Evolutionary conservation across 2,797 vertebrate species (phyloP).

Genomic region (Anguilla pacifica): DNA sequence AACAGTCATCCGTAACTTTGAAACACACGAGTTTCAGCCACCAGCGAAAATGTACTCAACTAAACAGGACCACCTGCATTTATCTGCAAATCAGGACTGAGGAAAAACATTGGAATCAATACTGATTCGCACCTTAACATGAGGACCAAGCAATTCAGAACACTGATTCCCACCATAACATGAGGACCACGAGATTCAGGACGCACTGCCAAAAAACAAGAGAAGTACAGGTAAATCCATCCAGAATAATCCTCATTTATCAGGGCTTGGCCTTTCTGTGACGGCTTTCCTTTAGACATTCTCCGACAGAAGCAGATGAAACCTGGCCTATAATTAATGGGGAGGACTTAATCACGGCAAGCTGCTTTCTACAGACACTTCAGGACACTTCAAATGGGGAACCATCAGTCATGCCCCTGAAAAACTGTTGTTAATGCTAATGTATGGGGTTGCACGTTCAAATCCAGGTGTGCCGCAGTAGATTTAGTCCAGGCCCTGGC

Average conservation of each 20-base stretch:
- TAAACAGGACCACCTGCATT: not conserved
- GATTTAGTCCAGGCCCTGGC: too few relatives aligned
- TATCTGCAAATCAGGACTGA: not conserved
- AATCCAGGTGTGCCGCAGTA: not conserved
- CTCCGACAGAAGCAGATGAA: slow-evolving; percentile 13
- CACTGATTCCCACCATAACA: not conserved
- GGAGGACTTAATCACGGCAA: slow-evolving; percentile 37
- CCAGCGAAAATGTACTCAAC: too few relatives aligned
- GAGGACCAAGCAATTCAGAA: not conserved
- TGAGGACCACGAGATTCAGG: not conserved
- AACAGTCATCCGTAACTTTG: not conserved
- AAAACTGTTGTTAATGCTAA: not conserved
- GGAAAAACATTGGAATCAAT: not conserved
- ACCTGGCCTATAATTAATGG: slow-evolving; percentile 36
- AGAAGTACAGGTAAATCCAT: not conserved
- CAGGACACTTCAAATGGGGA: slow-evolving; percentile 13
- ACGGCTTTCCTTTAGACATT: slow-evolving; percentile 8
- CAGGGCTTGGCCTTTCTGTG: slow-evolving; percentile 1
- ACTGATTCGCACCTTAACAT: not conserved
- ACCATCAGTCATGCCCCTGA: not conserved
- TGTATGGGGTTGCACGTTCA: not conserved
- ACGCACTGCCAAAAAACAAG: not conserved
- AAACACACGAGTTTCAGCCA: too few relatives aligned
- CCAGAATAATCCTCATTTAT: not conserved
- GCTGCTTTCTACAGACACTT: slow-evolving; percentile 29